Base-by-base conservation (phyloP, 2,888 invertebrate species). In the Dioctria linearis region DNA sequence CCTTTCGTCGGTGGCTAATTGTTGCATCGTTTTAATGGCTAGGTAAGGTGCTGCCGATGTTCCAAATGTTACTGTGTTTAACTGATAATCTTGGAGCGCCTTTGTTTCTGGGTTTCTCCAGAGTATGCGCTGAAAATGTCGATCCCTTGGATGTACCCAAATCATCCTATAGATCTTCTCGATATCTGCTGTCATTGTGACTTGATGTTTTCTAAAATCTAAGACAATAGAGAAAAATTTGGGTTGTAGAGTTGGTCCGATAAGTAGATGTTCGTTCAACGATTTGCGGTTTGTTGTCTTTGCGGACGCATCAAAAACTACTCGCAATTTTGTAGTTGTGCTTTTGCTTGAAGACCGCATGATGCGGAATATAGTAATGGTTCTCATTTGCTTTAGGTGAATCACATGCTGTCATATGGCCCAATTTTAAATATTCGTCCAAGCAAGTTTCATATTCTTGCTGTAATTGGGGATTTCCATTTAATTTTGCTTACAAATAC, bases 31-130 rank as follows among this genome's bases (percentile, higher is more conserved):
- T 57, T 42, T 54, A 37, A 75, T 57, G 3, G 73, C 54, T 75
- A 75, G 37, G 42, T 57, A 75, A 1, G 54, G 73, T 57, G 73
- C 73, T 25, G 40, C 25, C 13, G 73, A 25, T 57, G 57, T 75
- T 37, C 57, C 73, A 40, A 40, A 65, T 5, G 65, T 65, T 40
- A 65, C 65, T 65, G 65, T 25, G 25, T 2, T 25, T 25, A 25
- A 25, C 25, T 25, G 25, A 25, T 25, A 25, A 25, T 25, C 25
- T 65, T 75, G 57, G 13, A 57, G 4, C 6, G 1, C n/a, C 39
- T 54, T 37, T 40, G 37, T 42, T 39, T 4, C 9, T 4, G 73
- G 43, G 37, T 75, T 11, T 57, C 73, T 75, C 73, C 73, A 57
- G 11, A 75, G 5, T 25, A 75, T 75, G 5, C 39, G 54, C 37